Base-by-base conservation (phyloP, 2,888 invertebrate species). In the Anarsia innoxiella region DNA sequence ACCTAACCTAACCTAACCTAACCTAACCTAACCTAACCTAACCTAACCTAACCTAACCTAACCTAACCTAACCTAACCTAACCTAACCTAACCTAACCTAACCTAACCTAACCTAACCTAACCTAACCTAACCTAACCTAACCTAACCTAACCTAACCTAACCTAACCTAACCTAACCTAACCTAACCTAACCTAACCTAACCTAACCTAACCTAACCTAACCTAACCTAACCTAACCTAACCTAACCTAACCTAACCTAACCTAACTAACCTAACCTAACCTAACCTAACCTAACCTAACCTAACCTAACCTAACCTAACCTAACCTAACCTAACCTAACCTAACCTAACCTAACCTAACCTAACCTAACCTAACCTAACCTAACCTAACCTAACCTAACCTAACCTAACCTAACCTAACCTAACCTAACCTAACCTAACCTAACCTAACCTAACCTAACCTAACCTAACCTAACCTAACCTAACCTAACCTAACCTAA, bases 361-460 rank as follows among this genome's bases (percentile, higher is more conserved):
- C 19, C 6, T 5, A 19, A 19, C 19, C 19, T 19, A 19, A 19
- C 19, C 6, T 5, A 19, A 19, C 19, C 19, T 19, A 19, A 19
- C 19, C 6, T 5, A 19, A 19, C 19, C 19, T 19, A 19, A 19
- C 19, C 6, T 5, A 19, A 19, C 19, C 19, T 19, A 19, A 19
- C 19, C 6, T 5, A 19, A 19, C 19, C 19, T 19, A 19, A 19
- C 3, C 19, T 37, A 38, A 38, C 38, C 38, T 41, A 38, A 38
- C 36, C 36, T 40, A 43, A 40, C 40, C 40, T 32, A 36, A 36
- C 36, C 41, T 42, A 42, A 36, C 42, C 39, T 39, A n/a, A n/a
- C n/a, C n/a, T n/a, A n/a, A n/a, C n/a, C n/a, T n/a, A n/a, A n/a
- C n/a, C n/a, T n/a, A n/a, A n/a, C n/a, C n/a, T n/a, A n/a, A n/a